Evolutionary conservation across 2,888 invertebrate species (phyloP).

Genomic region (Lucinisca nassula): DNA sequence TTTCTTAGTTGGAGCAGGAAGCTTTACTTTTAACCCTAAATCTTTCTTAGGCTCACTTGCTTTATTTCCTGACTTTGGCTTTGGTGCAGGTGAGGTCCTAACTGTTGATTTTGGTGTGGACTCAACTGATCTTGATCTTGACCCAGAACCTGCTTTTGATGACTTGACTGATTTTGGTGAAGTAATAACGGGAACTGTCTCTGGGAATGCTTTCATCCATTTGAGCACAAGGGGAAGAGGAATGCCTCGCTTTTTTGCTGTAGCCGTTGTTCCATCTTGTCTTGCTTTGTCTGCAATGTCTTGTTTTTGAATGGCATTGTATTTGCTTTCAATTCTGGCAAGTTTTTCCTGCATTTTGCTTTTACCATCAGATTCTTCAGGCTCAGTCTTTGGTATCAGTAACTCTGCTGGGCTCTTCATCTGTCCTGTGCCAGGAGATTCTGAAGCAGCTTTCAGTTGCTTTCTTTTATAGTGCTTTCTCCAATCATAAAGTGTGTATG

Average conservation of each 20-base stretch:
- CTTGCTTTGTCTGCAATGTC: slow-evolving; percentile 56
- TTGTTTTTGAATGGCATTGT: slow-evolving; percentile 32
- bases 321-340: slow-evolving; percentile 47
- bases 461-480: slow-evolving; percentile 50
- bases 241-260: slow-evolving; percentile 52
- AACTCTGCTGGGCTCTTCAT: not conserved
- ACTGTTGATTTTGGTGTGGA: not conserved
- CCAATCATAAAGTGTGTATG: slow-evolving; percentile 64
- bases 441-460: slow-evolving; percentile 23
- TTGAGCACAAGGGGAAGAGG: slow-evolving; percentile 62
- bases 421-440: not conserved
- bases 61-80: not conserved
- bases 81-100: not conserved
- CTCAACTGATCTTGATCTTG: not conserved
- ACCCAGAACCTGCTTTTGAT: not conserved
- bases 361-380: slow-evolving; percentile 30
- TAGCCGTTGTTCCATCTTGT: slow-evolving; percentile 38
- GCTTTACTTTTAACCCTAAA: slow-evolving; percentile 28
- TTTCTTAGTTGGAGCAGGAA: slow-evolving; percentile 54
- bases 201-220: slow-evolving; percentile 61
- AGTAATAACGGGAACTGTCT: not conserved
- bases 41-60: not conserved
- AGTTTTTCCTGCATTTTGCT: slow-evolving; percentile 66
- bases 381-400: slow-evolving; percentile 9
- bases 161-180: not conserved